Evolutionary conservation across 2,888 invertebrate genomes (phyloP).

Genomic region (Microplitis deprimator): DNA sequence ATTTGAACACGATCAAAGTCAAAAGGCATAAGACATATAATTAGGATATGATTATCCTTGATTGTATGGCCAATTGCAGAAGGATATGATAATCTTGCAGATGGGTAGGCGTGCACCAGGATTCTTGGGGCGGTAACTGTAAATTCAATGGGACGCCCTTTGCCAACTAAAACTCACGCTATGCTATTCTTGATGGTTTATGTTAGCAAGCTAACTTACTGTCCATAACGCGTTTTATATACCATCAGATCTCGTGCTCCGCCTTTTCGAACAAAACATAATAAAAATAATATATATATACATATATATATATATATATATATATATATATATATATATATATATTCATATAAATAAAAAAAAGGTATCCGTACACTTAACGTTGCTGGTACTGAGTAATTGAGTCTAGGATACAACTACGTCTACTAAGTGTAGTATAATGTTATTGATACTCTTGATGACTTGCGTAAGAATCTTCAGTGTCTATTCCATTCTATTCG

Average conservation of each 20-base stretch:
- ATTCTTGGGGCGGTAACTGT: conserved; percentile 26
- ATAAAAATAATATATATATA: not conserved
- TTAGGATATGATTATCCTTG: conserved; percentile 21
- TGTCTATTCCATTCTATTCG: not conserved
- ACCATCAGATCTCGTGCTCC: conserved; percentile 56
- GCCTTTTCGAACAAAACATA: conserved; percentile 55
- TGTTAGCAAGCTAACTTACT: conserved; percentile 61
- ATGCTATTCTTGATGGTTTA: conserved; percentile 18
- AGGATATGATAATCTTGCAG: conserved; percentile 37
- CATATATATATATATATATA: not conserved
- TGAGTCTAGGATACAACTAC: not conserved
- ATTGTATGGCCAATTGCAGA: conserved; percentile 24
- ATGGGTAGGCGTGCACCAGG: conserved; percentile 35
- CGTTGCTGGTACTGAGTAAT: no score
- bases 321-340: not conserved
- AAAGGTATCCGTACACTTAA: not conserved
- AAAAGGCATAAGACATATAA: not conserved
- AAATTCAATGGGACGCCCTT: conserved; percentile 26
- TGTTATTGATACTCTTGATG: not conserved
- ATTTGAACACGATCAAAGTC: not conserved
- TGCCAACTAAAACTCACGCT: conserved; percentile 30
- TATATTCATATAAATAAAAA: not conserved
- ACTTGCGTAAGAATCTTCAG: not conserved
- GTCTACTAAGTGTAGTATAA: not conserved
- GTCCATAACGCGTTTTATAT: conserved; percentile 53